Base-by-base conservation (phyloP, 2,113 vertebrate genomes). In the Mobula hypostoma region DNA sequence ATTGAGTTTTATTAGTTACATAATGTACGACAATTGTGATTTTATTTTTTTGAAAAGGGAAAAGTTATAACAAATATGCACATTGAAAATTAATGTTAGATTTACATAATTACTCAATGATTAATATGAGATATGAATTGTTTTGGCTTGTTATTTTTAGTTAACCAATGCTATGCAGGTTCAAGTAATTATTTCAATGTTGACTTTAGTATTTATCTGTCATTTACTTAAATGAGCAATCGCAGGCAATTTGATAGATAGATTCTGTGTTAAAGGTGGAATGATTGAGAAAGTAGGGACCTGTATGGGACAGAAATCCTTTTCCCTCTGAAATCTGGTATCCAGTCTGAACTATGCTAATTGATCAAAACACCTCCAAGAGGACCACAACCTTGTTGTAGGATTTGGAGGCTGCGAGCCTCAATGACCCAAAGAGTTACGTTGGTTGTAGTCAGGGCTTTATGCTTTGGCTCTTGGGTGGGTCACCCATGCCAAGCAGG, bases 61-160 rank as follows among this genome's bases (percentile, higher is more conserved):
- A 66, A 32, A 90, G 6, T 90, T 90, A 90, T 90, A 90, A 90
- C 14, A 90, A 90, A 90, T 90, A 32, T 90, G 29, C 63, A 66
- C 48, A 4, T 32, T 90, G 85, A 32, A 66, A 66, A 68, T 90
- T 17, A 63, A 9, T 87, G 56, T 24, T 87, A 56, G 58, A n/a
- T 29, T 87, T 61, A 14, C 83, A 87, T 87, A 63, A 87, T 63
- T 48, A 87, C 83, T 87, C 83, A 58, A 9, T 61, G 56, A 87
- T 61, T 61, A 61, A 56, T 11, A 4, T 63, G 29, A 27, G 48
- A 83, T 83, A 48, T 83, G 8, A 58, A 83, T 21, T 56, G 17
- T 56, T 48, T 48, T 21, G 7, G 48, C 80, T 83, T 48, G 9
- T 56, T 56, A 87, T 87, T 61, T 87, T 63, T 87, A 87, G 56